Conservation (phyloP, 1,140 invertebrate genomes). For the Megathymus violae region DNA sequence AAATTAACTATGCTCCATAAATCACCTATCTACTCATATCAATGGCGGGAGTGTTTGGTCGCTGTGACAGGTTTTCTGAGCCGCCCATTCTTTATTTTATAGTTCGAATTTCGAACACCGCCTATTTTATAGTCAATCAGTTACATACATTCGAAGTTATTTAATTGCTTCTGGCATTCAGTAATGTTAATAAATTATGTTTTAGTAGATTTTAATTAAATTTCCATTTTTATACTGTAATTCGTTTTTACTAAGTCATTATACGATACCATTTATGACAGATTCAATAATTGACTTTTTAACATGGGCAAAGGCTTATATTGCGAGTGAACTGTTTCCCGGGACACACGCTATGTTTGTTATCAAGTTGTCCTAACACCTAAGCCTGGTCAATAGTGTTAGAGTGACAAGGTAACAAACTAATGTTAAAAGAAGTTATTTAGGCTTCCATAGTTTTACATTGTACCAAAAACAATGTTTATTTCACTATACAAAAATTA, state of each 20-base stretch:
- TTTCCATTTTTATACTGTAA: constrained; percentile 8
- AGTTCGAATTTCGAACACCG: neutral
- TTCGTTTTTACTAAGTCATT: neutral
- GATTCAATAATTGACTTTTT: neutral
- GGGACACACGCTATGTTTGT: too few species aligned
- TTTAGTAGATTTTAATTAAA: constrained; percentile 28
- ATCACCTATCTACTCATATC: neutral
- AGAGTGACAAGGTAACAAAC: too few species aligned
- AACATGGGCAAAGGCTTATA: too few species aligned
- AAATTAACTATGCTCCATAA: neutral
- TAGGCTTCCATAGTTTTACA: too few species aligned
- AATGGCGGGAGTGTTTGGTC: neutral
- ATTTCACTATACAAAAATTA: too few species aligned
- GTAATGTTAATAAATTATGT: constrained; percentile 9
- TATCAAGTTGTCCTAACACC: too few species aligned
- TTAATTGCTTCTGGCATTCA: constrained; percentile 12
- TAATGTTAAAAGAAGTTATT: too few species aligned
- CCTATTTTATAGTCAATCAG: constrained; percentile 19
- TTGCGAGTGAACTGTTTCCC: too few species aligned
- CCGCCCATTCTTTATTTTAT: neutral
- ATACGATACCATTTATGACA: neutral
- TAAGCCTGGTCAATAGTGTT: too few species aligned
- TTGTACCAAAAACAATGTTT: too few species aligned
- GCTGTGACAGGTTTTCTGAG: neutral
- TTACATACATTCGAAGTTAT: constrained; percentile 3